Evolutionary conservation across 2,888 invertebrate genomes (phyloP).

Genomic region (Oscheius sp.): DNA sequence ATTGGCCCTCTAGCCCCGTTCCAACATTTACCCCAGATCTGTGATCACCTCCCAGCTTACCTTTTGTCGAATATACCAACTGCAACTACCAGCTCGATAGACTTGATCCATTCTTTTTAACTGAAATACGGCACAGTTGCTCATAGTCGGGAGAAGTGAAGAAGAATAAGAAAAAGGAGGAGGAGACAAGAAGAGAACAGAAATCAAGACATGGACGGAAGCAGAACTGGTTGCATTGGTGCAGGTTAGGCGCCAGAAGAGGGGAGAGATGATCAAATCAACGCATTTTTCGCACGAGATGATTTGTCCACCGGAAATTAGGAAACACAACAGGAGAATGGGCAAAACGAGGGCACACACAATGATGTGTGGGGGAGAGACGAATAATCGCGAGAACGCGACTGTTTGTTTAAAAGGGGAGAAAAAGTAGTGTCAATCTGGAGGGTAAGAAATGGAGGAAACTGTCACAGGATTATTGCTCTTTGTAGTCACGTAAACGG

Average conservation of each 20-base stretch:
- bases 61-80: slow-evolving; percentile 37
- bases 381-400: too few relatives aligned
- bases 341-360: not conserved
- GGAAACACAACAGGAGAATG: not conserved
- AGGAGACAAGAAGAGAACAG: slow-evolving; percentile 25
- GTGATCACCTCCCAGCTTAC: not conserved
- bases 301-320: slow-evolving; percentile 21
- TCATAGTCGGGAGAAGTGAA: slow-evolving; percentile 2
- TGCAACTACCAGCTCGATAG: not conserved
- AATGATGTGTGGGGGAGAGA: not conserved
- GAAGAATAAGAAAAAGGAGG: not conserved
- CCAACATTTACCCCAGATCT: too few relatives aligned
- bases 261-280: slow-evolving; percentile 29
- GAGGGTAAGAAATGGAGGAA: not conserved
- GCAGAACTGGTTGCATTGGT: slow-evolving; percentile 26
- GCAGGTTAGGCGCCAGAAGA: not conserved
- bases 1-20: too few relatives aligned
- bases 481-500: too few relatives aligned
- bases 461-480: too few relatives aligned
- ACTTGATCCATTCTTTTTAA: too few relatives aligned
- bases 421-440: not conserved
- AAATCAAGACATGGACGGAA: slow-evolving; percentile 23
- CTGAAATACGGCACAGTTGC: slow-evolving; percentile 9
- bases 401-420: too few relatives aligned
- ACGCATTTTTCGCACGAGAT: slow-evolving; percentile 3